Base-by-base conservation (phyloP, 2,797 vertebrate species). In the Phyllotis vaccarum region DNA sequence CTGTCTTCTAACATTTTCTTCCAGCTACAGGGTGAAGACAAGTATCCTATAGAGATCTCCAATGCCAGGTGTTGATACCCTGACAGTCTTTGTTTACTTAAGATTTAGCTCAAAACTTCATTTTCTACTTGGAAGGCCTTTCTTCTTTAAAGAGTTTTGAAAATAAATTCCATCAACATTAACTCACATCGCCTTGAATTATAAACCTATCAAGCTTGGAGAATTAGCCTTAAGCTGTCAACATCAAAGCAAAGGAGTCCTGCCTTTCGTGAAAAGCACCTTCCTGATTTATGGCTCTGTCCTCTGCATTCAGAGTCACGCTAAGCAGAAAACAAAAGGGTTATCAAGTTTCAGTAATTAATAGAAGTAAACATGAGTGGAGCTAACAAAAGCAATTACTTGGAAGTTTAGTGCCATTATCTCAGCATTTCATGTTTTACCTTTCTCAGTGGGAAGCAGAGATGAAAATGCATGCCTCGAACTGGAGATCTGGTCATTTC, bases 381-480 rank as follows among this genome's bases (percentile, higher is more conserved):
- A 92, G 96, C 96, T 96, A 96, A 97, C 94, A 97, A 97, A 98
- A 97, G 91, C 95, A 86, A 97, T 97, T 97, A 95, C 97, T 97
- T 95, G 82, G 95, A 95, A 98, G 97, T 96, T 95, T 92, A 97
- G 89, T 1, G 93, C 95, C 94, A 96, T 97, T 97, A 96, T 96
- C 96, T 94, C 94, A 91, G 97, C 95, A 96, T 97, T 98, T 96
- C 70, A 76, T 56, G 95, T 91, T 97, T 90, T 81, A 22, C 81
- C 88, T 86, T 81, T 91, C 96, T 97, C 96, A 92, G 90, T 56
- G 95, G 95, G 95, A 97, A 93, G 93, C 49, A 54, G 86, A 81
- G 96, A 96, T 98, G 96, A 96, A 97, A 94, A 96, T 86, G 98
- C 98, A 98, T 86, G 97, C 97, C 98, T 97, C 91, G 0, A 98